Conservation (phyloP, 2,797 vertebrate species). For the Anomalospiza imberbis region DNA sequence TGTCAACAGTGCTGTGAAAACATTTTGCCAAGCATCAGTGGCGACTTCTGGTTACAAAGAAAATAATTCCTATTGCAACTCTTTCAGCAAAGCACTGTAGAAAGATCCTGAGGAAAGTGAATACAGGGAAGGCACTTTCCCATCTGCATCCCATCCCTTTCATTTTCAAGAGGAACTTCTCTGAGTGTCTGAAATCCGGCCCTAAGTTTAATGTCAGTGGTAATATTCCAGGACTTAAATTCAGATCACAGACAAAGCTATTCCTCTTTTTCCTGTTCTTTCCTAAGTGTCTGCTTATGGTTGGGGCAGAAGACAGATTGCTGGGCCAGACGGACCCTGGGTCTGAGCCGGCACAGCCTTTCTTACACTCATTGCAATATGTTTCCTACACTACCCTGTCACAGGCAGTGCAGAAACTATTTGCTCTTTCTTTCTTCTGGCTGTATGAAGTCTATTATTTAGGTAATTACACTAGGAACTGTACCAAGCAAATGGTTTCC, state of each 20-base stretch:
- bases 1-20: background rate
- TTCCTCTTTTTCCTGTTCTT: background rate
- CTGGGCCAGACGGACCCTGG: background rate
- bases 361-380: background rate
- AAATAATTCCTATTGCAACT: background rate
- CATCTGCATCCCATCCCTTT: background rate
- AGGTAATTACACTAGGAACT: constrained; percentile 34
- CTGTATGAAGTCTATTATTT: constrained; percentile 35
- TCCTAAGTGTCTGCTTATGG: background rate
- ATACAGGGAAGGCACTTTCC: background rate
- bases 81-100: background rate
- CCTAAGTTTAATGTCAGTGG: background rate
- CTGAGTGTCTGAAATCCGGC: background rate
- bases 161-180: background rate
- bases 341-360: background rate
- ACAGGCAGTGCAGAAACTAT: background rate
- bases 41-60: background rate
- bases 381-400: constrained; percentile 2
- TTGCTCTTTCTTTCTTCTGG: constrained; percentile 37
- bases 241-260: background rate
- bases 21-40: background rate
- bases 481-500: constrained; percentile 25
- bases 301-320: constrained; percentile 7
- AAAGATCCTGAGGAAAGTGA: background rate
- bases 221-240: background rate